phyloP scores from a whole-genome alignment of 2,113 vertebrate species.

The Daubentonia madagascariensis region DNA sequence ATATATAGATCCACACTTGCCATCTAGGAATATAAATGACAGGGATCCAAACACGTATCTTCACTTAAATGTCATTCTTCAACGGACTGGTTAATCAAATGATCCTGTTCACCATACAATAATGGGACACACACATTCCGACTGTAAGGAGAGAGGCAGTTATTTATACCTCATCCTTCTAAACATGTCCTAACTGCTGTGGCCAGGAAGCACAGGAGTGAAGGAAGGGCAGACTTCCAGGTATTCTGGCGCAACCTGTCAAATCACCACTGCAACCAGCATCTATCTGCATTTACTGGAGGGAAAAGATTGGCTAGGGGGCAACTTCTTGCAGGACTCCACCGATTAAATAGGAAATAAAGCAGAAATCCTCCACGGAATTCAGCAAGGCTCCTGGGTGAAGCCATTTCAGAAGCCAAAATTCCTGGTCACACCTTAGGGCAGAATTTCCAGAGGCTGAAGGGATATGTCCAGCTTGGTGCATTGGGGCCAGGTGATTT shows the following conservation, averaged over 20 bases:
- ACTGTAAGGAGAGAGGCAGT: neutral
- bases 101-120: neutral
- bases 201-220: neutral
- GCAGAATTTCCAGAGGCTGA: conserved; percentile 52
- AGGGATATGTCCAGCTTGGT: neutral
- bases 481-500: conserved; percentile 18
- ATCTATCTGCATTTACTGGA: neutral
- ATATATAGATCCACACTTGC: neutral
- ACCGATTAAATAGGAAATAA: neutral
- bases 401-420: neutral
- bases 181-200: neutral
- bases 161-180: neutral
- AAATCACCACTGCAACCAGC: neutral
- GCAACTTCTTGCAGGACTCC: neutral
- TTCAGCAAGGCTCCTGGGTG: neutral
- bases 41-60: neutral
- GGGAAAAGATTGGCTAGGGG: neutral
- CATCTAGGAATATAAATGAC: neutral
- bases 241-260: neutral
- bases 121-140: neutral
- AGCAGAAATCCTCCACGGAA: conserved; percentile 23
- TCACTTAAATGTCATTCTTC: neutral
- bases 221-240: neutral
- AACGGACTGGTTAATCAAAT: neutral
- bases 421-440: conserved; percentile 36